A percentile compares a stretch with the other conserved stretches of the same genome.
Evolutionary conservation across 2,888 invertebrate genomes (phyloP).

Genomic region (Leucoptera coffeella): DNA sequence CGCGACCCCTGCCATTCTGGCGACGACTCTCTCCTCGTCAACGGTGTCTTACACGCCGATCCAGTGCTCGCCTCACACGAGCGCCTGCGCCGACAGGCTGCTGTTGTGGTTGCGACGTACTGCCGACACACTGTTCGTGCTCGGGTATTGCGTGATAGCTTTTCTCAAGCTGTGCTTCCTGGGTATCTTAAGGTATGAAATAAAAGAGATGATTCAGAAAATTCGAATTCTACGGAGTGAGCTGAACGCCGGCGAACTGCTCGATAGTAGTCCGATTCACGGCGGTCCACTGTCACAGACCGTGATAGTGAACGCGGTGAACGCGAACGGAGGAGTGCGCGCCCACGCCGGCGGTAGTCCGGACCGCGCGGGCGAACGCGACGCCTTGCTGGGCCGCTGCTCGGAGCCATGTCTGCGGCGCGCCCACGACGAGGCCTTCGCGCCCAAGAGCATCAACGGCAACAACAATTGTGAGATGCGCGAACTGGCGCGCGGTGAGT

Average conservation of each 20-base stretch:
- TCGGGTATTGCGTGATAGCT: constrained; percentile 84
- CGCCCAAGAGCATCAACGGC: constrained; percentile 62
- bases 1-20: constrained; percentile 45
- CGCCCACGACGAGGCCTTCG: constrained; percentile 38
- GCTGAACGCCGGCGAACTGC: constrained; percentile 45
- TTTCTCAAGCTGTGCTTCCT: constrained; percentile 86
- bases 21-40: constrained; percentile 24
- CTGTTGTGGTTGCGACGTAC: constrained; percentile 70
- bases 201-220: constrained; percentile 88
- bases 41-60: constrained; percentile 27
- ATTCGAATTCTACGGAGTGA: constrained; percentile 73
- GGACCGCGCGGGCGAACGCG: constrained; percentile 52
- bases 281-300: constrained; percentile 43
- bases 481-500: constrained; percentile 57
- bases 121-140: constrained; percentile 72
- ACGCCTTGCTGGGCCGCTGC: constrained; percentile 46
- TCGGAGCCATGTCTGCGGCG: constrained; percentile 39
- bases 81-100: constrained; percentile 69
- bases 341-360: constrained; percentile 47
- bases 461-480: constrained; percentile 77
- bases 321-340: constrained; percentile 55
- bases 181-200: constrained; percentile 79
- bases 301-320: constrained; percentile 45
- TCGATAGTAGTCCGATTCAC: constrained; percentile 38
- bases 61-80: constrained; percentile 40